phyloP scores from a whole-genome alignment of 2,797 vertebrate species.

The Brachyalestes nurse region DNA sequence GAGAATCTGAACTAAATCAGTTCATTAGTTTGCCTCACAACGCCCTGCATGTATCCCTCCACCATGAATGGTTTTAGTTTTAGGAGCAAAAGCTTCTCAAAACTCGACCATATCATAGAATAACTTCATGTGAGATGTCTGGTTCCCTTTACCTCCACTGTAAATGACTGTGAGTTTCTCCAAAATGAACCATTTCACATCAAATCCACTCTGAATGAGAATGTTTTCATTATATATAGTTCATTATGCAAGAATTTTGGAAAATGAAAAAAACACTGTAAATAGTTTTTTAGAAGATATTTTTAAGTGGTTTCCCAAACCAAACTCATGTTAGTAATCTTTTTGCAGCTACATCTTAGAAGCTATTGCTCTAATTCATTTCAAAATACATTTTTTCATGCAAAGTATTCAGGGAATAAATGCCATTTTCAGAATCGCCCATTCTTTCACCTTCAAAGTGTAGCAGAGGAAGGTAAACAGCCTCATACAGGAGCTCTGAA shows the following conservation, averaged over 20 bases:
- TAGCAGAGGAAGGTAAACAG: not conserved
- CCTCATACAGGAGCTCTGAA: not conserved
- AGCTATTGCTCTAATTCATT: no score
- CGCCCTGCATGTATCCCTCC: no score
- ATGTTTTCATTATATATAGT: not conserved
- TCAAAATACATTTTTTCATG: no score
- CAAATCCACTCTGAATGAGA: not conserved
- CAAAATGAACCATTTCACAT: not conserved
- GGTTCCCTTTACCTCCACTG: not conserved
- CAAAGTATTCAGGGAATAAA: not conserved
- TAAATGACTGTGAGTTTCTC: not conserved
- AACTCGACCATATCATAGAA: no score
- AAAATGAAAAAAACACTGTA: not conserved
- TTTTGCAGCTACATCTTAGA: no score
- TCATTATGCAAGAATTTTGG: not conserved
- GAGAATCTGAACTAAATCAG: no score
- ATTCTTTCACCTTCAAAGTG: not conserved
- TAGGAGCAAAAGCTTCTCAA: no score
- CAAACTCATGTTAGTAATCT: not conserved
- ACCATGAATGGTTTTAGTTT: no score
- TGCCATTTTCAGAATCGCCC: not conserved
- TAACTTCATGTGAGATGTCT: not conserved
- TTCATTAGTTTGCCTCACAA: no score
- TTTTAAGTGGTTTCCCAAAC: not conserved
- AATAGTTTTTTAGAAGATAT: not conserved